A percentile compares a stretch with the other conserved stretches of the same genome.
These are phyloP conservation scores for Acomys russatus DNA, from an alignment of 2,797 vertebrate species.

Conservation along the genomic window DNA sequence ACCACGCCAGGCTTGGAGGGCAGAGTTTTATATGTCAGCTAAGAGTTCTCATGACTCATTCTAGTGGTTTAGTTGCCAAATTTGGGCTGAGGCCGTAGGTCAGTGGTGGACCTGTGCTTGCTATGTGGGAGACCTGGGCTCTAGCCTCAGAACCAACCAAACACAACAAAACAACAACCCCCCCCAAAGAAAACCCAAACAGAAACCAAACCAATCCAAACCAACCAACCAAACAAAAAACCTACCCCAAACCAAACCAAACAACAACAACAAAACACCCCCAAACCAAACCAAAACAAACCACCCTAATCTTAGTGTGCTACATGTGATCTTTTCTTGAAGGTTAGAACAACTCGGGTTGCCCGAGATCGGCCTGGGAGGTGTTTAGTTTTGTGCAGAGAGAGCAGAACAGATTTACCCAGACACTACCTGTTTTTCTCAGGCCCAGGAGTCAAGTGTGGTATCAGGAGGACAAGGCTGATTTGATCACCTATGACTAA, in stretches of 20 bases:
- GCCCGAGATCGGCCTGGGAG: not conserved
- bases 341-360: not conserved
- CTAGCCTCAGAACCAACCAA: not conserved
- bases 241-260: not conserved
- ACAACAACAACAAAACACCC: not conserved
- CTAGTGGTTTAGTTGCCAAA: not conserved
- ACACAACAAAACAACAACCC: not conserved
- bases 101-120: not conserved
- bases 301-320: not conserved
- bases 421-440: not conserved
- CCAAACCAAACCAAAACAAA: too few relatives aligned
- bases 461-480: not conserved
- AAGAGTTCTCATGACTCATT: conserved; percentile 35
- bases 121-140: not conserved
- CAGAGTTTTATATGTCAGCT: conserved; percentile 26
- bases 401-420: not conserved
- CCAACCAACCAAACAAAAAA: not conserved
- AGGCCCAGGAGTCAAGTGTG: not conserved
- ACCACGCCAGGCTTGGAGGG: not conserved
- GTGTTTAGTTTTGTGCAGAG: not conserved
- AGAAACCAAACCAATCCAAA: not conserved
- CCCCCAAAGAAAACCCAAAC: too few relatives aligned
- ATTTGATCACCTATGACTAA: not conserved
- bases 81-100: not conserved
- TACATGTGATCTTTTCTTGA: not conserved